Conservation (phyloP, 2,888 invertebrate genomes). For the Cremastobaeus sp. region DNA sequence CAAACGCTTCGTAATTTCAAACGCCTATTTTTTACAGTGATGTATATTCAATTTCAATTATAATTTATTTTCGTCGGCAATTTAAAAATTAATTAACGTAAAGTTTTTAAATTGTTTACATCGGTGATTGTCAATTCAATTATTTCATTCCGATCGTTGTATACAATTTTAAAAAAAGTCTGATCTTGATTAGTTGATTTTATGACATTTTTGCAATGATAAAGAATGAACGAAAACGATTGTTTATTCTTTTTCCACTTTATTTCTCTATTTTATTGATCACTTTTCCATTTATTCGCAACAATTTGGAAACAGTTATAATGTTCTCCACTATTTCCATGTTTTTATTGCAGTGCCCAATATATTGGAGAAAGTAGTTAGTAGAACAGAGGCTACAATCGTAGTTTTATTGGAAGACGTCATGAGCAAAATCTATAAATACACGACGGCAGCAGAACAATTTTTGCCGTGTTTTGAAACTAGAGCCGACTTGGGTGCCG, state of each 20-base stretch:
- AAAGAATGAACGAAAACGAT: not conserved
- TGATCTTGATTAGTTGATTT: not conserved
- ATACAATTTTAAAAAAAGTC: not conserved
- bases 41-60: no score
- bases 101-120: no score
- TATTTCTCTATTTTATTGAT: not conserved
- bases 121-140: no score
- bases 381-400: constrained; percentile 68
- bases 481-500: constrained; percentile 66
- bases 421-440: constrained; percentile 73
- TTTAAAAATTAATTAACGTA: no score
- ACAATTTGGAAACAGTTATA: not conserved
- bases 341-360: constrained; percentile 69
- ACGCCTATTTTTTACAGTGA: no score
- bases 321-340: constrained; percentile 3
- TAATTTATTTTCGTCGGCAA: no score
- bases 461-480: constrained; percentile 69
- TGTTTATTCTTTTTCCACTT: not conserved
- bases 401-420: constrained; percentile 70
- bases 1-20: no score
- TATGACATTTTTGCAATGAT: not conserved
- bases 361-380: constrained; percentile 71
- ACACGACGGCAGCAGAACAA: constrained; percentile 81
- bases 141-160: no score
- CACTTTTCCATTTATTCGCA: not conserved